These are phyloP conservation scores for Anarrhichthys ocellatus DNA, from an alignment of 2,113 vertebrate genomes.

Conservation along the genomic window DNA sequence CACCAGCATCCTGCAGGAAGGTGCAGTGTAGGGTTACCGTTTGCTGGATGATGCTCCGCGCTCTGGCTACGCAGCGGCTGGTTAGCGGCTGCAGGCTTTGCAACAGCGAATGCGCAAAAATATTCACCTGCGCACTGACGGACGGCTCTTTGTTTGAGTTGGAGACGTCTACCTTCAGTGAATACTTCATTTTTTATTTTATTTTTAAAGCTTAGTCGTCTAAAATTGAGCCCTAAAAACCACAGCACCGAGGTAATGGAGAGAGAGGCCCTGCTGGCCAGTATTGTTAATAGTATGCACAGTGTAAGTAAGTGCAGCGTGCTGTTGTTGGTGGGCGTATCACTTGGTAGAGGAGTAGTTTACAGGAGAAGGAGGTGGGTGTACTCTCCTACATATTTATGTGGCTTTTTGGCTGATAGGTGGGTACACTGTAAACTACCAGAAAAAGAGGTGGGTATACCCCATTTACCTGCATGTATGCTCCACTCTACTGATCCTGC, in stretches of 20 bases:
- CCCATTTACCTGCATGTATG: neutral
- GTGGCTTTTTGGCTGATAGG: neutral
- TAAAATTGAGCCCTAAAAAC: neutral
- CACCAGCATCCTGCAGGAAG: slow-evolving; percentile 42
- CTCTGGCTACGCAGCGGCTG: slow-evolving; percentile 34
- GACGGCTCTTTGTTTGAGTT: slow-evolving; percentile 16
- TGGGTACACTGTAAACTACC: no score
- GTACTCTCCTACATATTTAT: neutral
- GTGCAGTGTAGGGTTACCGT: slow-evolving; percentile 34
- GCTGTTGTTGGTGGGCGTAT: neutral
- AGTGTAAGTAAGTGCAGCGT: neutral
- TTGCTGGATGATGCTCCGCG: slow-evolving; percentile 34
- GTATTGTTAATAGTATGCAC: neutral
- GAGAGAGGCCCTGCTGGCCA: slow-evolving; percentile 3
- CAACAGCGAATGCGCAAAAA: slow-evolving; percentile 4
- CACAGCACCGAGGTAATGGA: neutral
- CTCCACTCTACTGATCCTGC: neutral
- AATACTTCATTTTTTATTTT: neutral
- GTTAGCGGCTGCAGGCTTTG: slow-evolving; percentile 17
- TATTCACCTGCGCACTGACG: slow-evolving; percentile 14
- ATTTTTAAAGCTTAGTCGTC: neutral
- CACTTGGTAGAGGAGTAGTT: neutral
- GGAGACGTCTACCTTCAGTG: no score
- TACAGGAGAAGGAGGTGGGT: neutral
- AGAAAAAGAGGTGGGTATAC: neutral